phyloP scores from a whole-genome alignment of 2,797 vertebrate species.

The Zalophus californianus region DNA sequence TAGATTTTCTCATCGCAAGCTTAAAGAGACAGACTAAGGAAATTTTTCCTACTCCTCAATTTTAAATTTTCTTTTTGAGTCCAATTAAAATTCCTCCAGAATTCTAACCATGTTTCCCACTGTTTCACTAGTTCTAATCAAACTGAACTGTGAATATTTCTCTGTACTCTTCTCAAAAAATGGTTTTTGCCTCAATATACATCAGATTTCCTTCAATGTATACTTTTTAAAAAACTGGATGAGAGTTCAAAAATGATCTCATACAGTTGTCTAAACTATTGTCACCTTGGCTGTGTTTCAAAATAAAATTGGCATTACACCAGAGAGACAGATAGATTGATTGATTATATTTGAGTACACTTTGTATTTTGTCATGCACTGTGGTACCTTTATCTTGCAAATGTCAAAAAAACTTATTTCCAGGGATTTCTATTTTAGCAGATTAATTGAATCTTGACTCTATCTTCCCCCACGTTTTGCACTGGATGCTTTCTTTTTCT shows the following conservation, averaged over 20 bases:
- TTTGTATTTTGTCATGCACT: background rate
- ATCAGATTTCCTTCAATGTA: slow-evolving; percentile 7
- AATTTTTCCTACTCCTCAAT: background rate
- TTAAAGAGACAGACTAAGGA: background rate
- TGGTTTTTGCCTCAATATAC: background rate
- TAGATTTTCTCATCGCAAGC: background rate
- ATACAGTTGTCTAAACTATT: background rate
- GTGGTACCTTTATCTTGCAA: background rate
- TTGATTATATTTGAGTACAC: background rate
- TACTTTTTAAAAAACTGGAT: background rate
- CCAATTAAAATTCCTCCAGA: background rate
- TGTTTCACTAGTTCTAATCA: background rate
- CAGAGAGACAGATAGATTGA: background rate
- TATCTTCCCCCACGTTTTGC: background rate
- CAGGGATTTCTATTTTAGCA: background rate
- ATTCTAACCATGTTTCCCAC: background rate
- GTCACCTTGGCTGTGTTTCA: background rate
- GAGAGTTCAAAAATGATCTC: slow-evolving; percentile 21
- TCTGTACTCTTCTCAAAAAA: background rate
- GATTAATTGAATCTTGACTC: background rate
- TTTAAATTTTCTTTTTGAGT: slow-evolving; percentile 21
- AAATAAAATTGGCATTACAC: background rate
- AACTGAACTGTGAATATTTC: background rate
- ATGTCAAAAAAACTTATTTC: background rate
- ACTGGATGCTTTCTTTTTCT: background rate